These are phyloP conservation scores for Carassius carassius DNA, from an alignment of 2,113 vertebrate genomes.

Conservation along the genomic window DNA sequence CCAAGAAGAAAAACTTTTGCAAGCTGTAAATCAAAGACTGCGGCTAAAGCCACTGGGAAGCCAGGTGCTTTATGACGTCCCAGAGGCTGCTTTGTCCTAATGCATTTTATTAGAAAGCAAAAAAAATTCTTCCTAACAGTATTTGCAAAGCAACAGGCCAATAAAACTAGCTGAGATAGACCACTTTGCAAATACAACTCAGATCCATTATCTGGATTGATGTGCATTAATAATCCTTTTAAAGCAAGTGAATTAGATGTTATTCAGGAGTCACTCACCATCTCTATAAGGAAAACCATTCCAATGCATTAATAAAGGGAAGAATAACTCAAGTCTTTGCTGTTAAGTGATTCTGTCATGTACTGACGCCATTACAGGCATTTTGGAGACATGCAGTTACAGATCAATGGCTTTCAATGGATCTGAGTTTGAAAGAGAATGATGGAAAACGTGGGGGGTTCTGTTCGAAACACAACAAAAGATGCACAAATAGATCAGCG, in stretches of 20 bases:
- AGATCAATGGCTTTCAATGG: constrained; percentile 52
- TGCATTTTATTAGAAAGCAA: constrained; percentile 62
- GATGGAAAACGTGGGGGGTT: constrained; percentile 45
- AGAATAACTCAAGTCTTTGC: constrained; percentile 63
- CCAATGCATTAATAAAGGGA: constrained; percentile 63
- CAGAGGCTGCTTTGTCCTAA: constrained; percentile 53
- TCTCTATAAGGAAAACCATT: constrained; percentile 64
- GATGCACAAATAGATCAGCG: constrained; percentile 62
- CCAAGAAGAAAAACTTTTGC: constrained; percentile 30
- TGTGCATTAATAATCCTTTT: constrained; percentile 68
- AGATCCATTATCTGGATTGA: constrained; percentile 58
- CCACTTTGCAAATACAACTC: constrained; percentile 64
- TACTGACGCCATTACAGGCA: constrained; percentile 48
- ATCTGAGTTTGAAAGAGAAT: constrained; percentile 42
- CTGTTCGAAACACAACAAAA: constrained; percentile 62
- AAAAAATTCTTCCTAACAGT: constrained; percentile 59
- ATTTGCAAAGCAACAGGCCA: constrained; percentile 61
- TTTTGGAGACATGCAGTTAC: constrained; percentile 40
- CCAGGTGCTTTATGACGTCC: constrained; percentile 50
- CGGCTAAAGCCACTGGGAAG: constrained; percentile 56
- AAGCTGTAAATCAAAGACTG: constrained; percentile 54
- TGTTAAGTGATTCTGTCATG: constrained; percentile 50
- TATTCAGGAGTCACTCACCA: constrained; percentile 48
- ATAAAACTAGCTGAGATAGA: constrained; percentile 62
- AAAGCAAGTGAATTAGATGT: constrained; percentile 58